Conservation (phyloP, 1,140 invertebrate genomes). For the Brachionus paranguensis region DNA sequence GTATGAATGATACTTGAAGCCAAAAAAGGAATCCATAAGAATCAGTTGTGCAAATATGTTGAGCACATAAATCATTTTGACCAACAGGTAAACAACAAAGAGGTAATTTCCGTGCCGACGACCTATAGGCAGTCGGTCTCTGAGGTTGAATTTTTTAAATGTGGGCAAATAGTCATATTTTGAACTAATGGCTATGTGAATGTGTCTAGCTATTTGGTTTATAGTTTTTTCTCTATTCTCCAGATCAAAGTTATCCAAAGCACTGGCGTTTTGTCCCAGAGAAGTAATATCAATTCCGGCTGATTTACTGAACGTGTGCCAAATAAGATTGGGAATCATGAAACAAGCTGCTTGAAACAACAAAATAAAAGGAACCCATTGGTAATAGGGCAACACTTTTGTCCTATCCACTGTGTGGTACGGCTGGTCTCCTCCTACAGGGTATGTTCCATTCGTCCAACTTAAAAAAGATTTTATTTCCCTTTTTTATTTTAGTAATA, state of each 20-base stretch:
- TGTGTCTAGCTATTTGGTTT: constrained; percentile 52
- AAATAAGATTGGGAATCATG: constrained; percentile 52
- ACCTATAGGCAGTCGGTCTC: constrained; percentile 43
- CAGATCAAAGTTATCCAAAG: constrained; percentile 42
- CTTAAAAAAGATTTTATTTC: background rate
- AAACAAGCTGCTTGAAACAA: constrained; percentile 54
- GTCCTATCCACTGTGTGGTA: constrained; percentile 41
- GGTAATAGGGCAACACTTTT: constrained; percentile 54
- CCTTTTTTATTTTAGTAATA: constrained; percentile 50
- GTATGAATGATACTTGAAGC: constrained; percentile 56
- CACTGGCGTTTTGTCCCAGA: constrained; percentile 41
- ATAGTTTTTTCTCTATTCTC: constrained; percentile 51
- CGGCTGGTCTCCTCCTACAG: constrained; percentile 21
- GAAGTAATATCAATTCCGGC: constrained; percentile 41
- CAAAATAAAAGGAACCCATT: constrained; percentile 57
- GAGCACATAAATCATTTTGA: constrained; percentile 46
- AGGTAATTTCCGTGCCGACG: constrained; percentile 57
- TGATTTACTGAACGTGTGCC: constrained; percentile 45
- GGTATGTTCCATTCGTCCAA: constrained; percentile 30
- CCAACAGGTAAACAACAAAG: constrained; percentile 48
- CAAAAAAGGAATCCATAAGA: constrained; percentile 47
- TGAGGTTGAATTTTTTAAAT: constrained; percentile 39
- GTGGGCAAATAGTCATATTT: constrained; percentile 32
- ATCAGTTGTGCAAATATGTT: constrained; percentile 46
- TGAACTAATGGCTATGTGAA: constrained; percentile 41